Evolutionary conservation across 2,113 vertebrate species (phyloP).

Genomic region (Ophiodon elongatus): DNA sequence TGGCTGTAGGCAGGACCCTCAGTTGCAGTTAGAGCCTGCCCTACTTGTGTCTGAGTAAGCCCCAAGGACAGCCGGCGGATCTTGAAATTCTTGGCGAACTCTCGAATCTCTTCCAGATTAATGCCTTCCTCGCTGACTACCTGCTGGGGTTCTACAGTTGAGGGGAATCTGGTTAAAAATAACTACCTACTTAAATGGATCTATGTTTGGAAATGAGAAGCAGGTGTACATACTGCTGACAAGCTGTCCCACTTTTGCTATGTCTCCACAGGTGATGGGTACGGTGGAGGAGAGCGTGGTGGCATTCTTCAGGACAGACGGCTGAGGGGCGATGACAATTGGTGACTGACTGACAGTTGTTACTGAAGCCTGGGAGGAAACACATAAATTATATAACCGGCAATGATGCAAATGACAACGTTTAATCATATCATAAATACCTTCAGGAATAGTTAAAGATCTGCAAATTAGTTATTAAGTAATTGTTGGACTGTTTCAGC

Average conservation of each 20-base stretch:
- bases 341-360: constrained; percentile 85
- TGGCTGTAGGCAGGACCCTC: constrained; percentile 98
- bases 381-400: background rate
- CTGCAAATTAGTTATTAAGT: background rate
- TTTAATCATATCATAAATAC: background rate
- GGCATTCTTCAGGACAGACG: constrained; percentile 77
- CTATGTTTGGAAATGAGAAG: constrained; percentile 34
- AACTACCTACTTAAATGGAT: constrained; percentile 43
- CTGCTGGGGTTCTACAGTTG: constrained; percentile 86
- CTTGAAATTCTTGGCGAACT: constrained; percentile 99
- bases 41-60: constrained; percentile 97
- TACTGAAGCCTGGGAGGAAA: constrained; percentile 67
- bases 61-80: constrained; percentile 94
- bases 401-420: background rate
- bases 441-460: background rate
- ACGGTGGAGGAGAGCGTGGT: constrained; percentile 80
- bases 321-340: constrained; percentile 87
- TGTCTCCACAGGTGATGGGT: constrained; percentile 90
- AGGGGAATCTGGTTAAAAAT: constrained; percentile 58
- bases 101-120: constrained; percentile 96
- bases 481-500: background rate
- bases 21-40: constrained; percentile 94
- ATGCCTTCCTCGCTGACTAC: constrained; percentile 90
- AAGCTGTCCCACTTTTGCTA: constrained; percentile 93
- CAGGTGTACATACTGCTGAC: constrained; percentile 90